phyloP scores from a whole-genome alignment of 2,888 invertebrate species.

The Rhagophthalmus giganteus region DNA sequence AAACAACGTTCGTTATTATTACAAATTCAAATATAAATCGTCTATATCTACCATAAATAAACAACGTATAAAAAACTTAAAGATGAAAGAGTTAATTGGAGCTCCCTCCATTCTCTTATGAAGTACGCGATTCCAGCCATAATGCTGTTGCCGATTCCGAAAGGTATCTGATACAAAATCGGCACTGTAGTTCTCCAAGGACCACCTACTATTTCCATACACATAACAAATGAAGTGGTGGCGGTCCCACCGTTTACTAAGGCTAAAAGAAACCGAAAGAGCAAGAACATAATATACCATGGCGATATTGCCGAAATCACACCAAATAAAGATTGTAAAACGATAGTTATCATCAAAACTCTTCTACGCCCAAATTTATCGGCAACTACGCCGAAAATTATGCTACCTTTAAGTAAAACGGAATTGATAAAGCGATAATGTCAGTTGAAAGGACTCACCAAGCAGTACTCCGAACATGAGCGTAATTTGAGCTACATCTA shows the following conservation, averaged over 20 bases:
- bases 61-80: slow-evolving; percentile 58
- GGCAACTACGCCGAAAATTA: slow-evolving; percentile 63
- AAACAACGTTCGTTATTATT: background rate
- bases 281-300: slow-evolving; percentile 60
- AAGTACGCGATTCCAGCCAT: slow-evolving; percentile 63
- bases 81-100: slow-evolving; percentile 61
- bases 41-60: slow-evolving; percentile 57
- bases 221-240: slow-evolving; percentile 68
- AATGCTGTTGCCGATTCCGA: slow-evolving; percentile 62
- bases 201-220: slow-evolving; percentile 66
- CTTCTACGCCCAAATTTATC: slow-evolving; percentile 66
- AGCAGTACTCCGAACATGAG: slow-evolving; percentile 67
- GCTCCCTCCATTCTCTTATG: slow-evolving; percentile 64
- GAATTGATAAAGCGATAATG: no score
- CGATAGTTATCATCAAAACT: slow-evolving; percentile 61
- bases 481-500: slow-evolving; percentile 63
- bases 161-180: slow-evolving; percentile 66
- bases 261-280: slow-evolving; percentile 61
- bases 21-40: slow-evolving; percentile 14
- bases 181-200: slow-evolving; percentile 65
- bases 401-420: no score
- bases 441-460: no score
- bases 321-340: slow-evolving; percentile 60
- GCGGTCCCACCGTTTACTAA: slow-evolving; percentile 66
- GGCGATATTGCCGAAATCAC: slow-evolving; percentile 60